Conservation (phyloP, 2,888 invertebrate species). For the Spilarctia lutea region DNA sequence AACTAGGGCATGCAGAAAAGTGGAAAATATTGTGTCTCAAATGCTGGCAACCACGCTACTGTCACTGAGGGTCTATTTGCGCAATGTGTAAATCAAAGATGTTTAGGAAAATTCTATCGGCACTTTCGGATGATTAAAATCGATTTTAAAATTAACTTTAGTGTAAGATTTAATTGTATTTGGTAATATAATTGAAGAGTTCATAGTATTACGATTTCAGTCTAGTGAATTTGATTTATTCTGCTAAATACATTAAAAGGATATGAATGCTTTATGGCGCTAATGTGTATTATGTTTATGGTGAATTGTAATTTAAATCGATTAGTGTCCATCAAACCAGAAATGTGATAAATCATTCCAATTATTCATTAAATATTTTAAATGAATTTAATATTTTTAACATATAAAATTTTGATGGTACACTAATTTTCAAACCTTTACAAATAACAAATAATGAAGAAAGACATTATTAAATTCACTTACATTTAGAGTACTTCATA, state of each 20-base stretch:
- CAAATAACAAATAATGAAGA: neutral
- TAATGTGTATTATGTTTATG: too few species aligned
- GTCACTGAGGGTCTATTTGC: neutral
- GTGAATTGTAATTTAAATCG: neutral
- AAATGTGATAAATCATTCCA: neutral
- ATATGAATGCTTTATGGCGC: too few species aligned
- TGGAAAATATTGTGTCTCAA: slow-evolving; percentile 8
- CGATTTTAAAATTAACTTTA: neutral
- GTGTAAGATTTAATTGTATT: neutral
- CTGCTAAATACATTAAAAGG: too few species aligned
- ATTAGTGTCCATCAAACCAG: neutral
- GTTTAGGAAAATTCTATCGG: neutral
- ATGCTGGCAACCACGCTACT: neutral
- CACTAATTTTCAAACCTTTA: neutral
- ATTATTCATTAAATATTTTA: too few species aligned
- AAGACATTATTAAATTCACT: neutral
- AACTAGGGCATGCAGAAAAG: slow-evolving; percentile 3
- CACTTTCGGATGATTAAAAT: neutral
- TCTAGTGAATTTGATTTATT: too few species aligned
- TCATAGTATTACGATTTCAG: too few species aligned
- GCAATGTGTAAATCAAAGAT: neutral
- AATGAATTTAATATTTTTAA: neutral
- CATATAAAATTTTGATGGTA: neutral
- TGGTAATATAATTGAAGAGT: neutral
- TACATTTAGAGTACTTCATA: neutral